Base-by-base conservation (phyloP, 2,888 invertebrate genomes). In the Diarsia rubi region DNA sequence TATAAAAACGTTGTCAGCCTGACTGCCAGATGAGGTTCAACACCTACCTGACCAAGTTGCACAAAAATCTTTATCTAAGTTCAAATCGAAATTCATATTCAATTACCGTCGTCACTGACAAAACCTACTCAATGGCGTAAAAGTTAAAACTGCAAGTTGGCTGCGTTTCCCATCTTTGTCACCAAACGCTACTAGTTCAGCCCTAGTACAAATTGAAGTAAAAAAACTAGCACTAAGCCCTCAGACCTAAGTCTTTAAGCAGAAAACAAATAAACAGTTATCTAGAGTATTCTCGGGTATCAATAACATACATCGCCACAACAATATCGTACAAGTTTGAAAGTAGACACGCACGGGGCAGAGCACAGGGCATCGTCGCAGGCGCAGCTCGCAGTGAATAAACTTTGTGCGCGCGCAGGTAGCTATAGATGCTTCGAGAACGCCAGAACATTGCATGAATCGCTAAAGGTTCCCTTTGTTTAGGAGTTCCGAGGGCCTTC, bases 371-470 rank as follows among this genome's bases (percentile, higher is more conserved):
- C 42, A 27, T 37, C 37, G 21, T 3, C 65, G 81, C 73, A 21
- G 16, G 42, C 78, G 78, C 75, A 69, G 72, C 24, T 44, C 54
- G 73, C 71, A 49, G 76, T 76, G 82, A 80, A 73, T 76, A 57
- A 75, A 84, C 81, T 60, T 54, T 27, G 31, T 52, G 63, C 45
- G 76, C 57, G 44, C 60, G 75, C 84, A 84, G 84, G 84, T 82
- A 82, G 82, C 66, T n/a, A 45, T 85, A 65, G 85, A 86, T 80
- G 60, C 60, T 86, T 86, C 87, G 72, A 86, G 87, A 85, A 79
- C 47, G 44, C 45, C 65, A 57, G 44, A 81, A n/a, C 62, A 37
- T 80, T 70, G 64, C 44, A 64, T 54, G 62, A 47, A 72, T 44
- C 59, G 67, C 68, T 54, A 64, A 70, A 47, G 70, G 31, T 45